Base-by-base conservation (phyloP, 2,113 vertebrate genomes). In the Plestiodon gilberti region DNA sequence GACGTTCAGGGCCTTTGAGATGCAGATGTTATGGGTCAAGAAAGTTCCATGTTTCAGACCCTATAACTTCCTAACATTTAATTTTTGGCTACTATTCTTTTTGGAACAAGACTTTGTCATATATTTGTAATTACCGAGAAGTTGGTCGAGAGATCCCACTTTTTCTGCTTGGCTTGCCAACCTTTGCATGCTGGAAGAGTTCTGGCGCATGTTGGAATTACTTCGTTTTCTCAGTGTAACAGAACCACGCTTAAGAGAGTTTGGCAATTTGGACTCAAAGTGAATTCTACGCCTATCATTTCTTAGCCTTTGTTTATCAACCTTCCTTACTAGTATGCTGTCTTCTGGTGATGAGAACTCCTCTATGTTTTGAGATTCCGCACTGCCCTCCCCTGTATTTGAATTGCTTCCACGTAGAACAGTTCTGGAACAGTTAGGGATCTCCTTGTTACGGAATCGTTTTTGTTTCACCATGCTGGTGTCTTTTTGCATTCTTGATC, bases 321-420 rank as follows among this genome's bases (percentile, higher is more conserved):
- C 57, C 48, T 92, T 96, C 89, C 93, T 91, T 61, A 62, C n/a
- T 48, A 93, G 87, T 62, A 87, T 85, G 78, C 96, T 94, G 22
- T 98, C 98, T 64, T 98, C 98, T 90, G 97, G 98, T 8, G 97
- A 98, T 35, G 97, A 96, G 93, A 96, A 97, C 15, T 93, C 93
- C 75, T 96, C 96, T 79, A 97, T 96, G 86, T 91, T 81, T 69
- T 97, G 96, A n/a, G 96, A 96, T 80, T 88, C 67, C 86, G 35
- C 69, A 69, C 90, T 80, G 43, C 82, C 67, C 75, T 76, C 64
- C 81, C 38, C 38, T 67, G 59, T 69, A 0, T 1, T 20, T 3
- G 3, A 1, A 15, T 85, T 83, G 48, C 70, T 82, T 59, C 67
- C n/a, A 65, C 81, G 84, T 35, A 87, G 87, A 2, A 35, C 15